phyloP scores from a whole-genome alignment of 2,113 vertebrate genomes.

The Lycocorax pyrrhopterus region DNA sequence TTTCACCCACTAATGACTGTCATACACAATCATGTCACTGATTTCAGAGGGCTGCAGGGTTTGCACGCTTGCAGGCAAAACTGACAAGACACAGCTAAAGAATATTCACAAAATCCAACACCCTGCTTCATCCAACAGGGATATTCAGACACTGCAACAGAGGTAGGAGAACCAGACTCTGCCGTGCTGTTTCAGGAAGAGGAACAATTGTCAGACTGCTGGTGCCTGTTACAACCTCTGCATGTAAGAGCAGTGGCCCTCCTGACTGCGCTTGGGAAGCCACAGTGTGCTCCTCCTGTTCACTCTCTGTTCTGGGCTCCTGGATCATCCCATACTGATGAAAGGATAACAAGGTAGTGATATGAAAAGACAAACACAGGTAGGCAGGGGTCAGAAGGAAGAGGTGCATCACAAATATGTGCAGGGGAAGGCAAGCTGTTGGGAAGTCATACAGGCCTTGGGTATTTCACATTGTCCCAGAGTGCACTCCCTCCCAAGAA shows the following conservation, averaged over 20 bases:
- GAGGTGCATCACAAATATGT: background rate
- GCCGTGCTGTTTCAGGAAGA: background rate
- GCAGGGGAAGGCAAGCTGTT: background rate
- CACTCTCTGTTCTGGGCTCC: background rate
- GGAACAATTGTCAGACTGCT: background rate
- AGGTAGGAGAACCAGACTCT: background rate
- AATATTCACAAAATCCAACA: slow-evolving; percentile 21
- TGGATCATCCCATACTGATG: background rate
- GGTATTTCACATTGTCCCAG: background rate
- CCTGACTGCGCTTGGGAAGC: background rate
- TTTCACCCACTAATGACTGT: slow-evolving; percentile 63
- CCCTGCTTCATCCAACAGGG: background rate
- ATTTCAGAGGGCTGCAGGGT: slow-evolving; percentile 43
- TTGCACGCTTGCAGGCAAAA: slow-evolving; percentile 10
- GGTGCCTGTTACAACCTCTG: background rate
- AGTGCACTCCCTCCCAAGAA: background rate
- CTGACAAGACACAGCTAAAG: background rate
- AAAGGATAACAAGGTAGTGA: background rate
- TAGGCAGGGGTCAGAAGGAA: background rate
- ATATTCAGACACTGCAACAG: background rate
- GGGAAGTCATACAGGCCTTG: background rate
- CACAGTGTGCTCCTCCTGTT: background rate
- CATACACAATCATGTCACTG: slow-evolving; percentile 54
- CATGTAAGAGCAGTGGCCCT: background rate
- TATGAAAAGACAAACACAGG: background rate